Percentiles rank a stretch among this genome's conserved stretches.
These are phyloP conservation scores for Sebastes vulpes DNA, from an alignment of 2,797 vertebrate genomes.

Conservation along the genomic window DNA sequence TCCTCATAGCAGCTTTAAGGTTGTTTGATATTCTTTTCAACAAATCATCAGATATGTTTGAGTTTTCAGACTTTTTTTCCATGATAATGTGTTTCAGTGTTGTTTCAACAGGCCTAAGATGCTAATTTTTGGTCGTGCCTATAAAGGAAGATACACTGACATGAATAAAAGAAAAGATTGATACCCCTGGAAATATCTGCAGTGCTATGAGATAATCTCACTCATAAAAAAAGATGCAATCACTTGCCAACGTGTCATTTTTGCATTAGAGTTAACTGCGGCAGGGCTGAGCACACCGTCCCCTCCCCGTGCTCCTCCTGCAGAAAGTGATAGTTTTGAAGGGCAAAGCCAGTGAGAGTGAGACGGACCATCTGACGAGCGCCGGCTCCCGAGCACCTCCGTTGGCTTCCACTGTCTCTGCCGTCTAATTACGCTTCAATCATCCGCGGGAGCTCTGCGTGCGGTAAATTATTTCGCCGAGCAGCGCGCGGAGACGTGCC, in stretches of 20 bases:
- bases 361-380: slow-evolving; percentile 81
- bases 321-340: slow-evolving; percentile 82
- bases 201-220: slow-evolving; percentile 13
- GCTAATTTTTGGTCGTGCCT: neutral
- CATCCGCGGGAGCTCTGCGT: slow-evolving; percentile 82
- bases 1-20: neutral
- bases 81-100: neutral
- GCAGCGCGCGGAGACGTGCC: slow-evolving; percentile 67
- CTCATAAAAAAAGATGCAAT: neutral
- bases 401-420: slow-evolving; percentile 83
- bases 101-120: neutral
- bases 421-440: slow-evolving; percentile 90
- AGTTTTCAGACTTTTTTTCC: rapidly evolving
- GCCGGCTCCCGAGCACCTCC: slow-evolving; percentile 72
- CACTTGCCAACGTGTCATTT: neutral
- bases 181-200: slow-evolving; percentile 14
- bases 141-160: neutral
- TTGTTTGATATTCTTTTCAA: neutral
- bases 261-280: slow-evolving; percentile 9
- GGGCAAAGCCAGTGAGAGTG: slow-evolving; percentile 80
- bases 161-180: neutral
- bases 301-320: slow-evolving; percentile 27
- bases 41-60: neutral
- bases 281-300: neutral
- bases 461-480: slow-evolving; percentile 85